phyloP scores from a whole-genome alignment of 1,140 invertebrate species.

The Stenopsyche tienmushanensis region DNA sequence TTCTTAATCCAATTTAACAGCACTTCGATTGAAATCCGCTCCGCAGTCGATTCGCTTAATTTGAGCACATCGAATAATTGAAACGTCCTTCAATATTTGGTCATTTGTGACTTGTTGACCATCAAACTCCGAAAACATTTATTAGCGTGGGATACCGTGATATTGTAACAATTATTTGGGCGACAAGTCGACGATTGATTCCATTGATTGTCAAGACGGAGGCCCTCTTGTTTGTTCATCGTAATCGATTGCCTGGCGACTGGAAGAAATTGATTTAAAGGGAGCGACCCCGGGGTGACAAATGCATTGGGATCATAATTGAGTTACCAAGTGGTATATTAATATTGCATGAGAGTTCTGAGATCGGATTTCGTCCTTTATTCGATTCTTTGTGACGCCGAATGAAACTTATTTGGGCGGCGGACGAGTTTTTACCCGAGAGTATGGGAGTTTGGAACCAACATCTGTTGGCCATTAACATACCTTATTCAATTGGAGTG shows the following conservation, averaged over 20 bases:
- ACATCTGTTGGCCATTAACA: no score
- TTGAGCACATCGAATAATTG: no score
- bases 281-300: constrained; percentile 21
- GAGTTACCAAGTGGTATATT: constrained; percentile 29
- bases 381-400: background rate
- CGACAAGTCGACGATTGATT: background rate
- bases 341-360: no score
- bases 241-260: constrained; percentile 29
- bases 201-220: background rate
- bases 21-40: background rate
- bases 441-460: no score
- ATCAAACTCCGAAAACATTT: no score
- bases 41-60: no score
- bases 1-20: background rate
- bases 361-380: no score
- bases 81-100: constrained; percentile 1
- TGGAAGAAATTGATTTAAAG: constrained; percentile 34
- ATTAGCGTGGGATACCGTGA: constrained; percentile 16
- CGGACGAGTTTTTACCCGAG: background rate
- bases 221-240: constrained; percentile 4
- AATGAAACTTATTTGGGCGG: background rate
- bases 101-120: no score
- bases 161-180: background rate
- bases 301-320: constrained; percentile 20
- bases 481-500: no score